Conservation (phyloP, 2,113 vertebrate genomes). For the Chaenogobius annularis region DNA sequence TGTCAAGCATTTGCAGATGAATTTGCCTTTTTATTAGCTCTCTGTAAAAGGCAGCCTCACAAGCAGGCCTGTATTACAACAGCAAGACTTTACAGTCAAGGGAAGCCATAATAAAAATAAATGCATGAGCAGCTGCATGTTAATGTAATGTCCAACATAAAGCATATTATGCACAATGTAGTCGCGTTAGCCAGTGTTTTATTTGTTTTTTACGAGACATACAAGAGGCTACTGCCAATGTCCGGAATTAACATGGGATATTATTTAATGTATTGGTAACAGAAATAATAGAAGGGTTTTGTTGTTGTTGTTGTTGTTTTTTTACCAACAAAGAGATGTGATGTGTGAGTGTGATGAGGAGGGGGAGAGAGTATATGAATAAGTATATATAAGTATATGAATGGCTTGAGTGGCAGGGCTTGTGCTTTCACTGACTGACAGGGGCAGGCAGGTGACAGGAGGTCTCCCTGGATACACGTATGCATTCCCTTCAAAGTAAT, state of each 20-base stretch:
- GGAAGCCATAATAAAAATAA: conserved; percentile 64
- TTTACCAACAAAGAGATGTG: not conserved
- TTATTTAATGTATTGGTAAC: not conserved
- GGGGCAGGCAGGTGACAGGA: too few species aligned
- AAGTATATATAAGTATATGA: too few species aligned
- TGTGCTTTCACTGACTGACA: too few species aligned
- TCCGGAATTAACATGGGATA: conserved; percentile 2
- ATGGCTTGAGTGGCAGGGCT: too few species aligned
- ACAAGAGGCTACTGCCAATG: conserved; percentile 19
- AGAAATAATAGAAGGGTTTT: not conserved
- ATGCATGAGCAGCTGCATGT: conserved; percentile 65
- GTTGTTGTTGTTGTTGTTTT: not conserved
- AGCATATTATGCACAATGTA: conserved; percentile 37
- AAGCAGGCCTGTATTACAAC: conserved; percentile 66
- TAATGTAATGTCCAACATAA: conserved; percentile 61
- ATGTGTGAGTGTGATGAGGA: too few species aligned
- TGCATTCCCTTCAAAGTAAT: too few species aligned
- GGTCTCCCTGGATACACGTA: too few species aligned
- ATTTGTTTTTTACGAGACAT: conserved; percentile 35
- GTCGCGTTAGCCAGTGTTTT: conserved; percentile 32
- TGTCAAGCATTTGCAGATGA: conserved; percentile 67
- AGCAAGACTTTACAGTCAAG: conserved; percentile 64
- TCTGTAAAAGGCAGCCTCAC: conserved; percentile 65
- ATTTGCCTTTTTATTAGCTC: conserved; percentile 75
- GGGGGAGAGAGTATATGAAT: too few species aligned